phyloP scores from a whole-genome alignment of 2,888 invertebrate genomes.

The Eilema depressum region DNA sequence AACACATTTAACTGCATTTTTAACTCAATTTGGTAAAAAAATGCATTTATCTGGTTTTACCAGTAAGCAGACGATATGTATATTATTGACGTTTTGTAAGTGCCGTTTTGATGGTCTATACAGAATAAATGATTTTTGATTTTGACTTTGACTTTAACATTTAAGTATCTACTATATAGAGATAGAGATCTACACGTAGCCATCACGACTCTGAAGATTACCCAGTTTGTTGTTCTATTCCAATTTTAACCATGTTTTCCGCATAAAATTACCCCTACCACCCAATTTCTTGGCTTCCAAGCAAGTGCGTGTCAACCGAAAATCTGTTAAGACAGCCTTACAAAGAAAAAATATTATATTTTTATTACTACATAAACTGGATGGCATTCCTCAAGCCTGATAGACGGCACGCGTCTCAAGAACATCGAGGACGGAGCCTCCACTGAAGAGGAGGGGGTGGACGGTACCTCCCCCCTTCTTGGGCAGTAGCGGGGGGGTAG shows the following conservation, averaged over 20 bases:
- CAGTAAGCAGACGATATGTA: too few relatives aligned
- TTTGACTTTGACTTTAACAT: too few relatives aligned
- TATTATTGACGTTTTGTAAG: too few relatives aligned
- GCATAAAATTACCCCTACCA: neutral
- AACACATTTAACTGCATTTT: too few relatives aligned
- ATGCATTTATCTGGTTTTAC: too few relatives aligned
- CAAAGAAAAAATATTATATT: constrained; percentile 17
- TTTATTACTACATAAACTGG: constrained; percentile 24
- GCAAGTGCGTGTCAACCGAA: constrained; percentile 17
- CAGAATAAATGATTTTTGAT: too few relatives aligned
- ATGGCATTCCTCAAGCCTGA: constrained; percentile 40
- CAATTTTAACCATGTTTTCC: neutral
- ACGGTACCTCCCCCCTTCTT: constrained; percentile 32
- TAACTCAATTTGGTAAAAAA: too few relatives aligned
- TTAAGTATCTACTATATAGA: too few relatives aligned
- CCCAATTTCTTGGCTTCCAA: constrained; percentile 10
- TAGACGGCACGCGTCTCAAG: constrained; percentile 53
- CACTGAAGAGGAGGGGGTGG: constrained; percentile 38
- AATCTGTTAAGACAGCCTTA: constrained; percentile 22
- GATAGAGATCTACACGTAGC: neutral
- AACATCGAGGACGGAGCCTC: constrained; percentile 56
- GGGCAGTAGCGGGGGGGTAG: constrained; percentile 54
- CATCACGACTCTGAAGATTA: neutral
- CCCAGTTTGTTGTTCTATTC: neutral
- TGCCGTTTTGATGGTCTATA: too few relatives aligned